These are phyloP conservation scores for Phylloscopus collybita DNA, from an alignment of 2,797 vertebrate genomes.

Conservation along the genomic window DNA sequence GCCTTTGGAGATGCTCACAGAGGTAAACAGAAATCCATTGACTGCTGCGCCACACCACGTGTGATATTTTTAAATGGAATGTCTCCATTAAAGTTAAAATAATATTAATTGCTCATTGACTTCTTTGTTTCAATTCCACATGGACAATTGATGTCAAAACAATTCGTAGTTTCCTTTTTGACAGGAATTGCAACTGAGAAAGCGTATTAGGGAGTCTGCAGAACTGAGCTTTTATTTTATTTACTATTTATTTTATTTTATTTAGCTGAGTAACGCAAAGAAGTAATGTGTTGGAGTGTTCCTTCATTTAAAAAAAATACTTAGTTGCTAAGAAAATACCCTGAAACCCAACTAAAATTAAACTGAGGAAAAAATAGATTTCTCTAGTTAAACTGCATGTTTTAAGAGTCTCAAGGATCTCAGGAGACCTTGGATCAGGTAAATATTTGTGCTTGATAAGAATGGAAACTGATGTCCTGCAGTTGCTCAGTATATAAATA, in stretches of 20 bases:
- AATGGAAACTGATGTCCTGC: slow-evolving; percentile 2
- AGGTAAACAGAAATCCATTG: background rate
- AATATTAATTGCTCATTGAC: background rate
- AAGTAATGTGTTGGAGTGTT: background rate
- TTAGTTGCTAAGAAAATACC: background rate
- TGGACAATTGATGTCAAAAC: background rate
- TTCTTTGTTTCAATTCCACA: slow-evolving; percentile 20
- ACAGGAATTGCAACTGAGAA: background rate
- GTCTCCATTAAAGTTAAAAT: slow-evolving; percentile 43
- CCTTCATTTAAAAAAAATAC: background rate
- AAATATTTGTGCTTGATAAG: slow-evolving; percentile 58
- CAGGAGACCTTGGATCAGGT: slow-evolving; percentile 46
- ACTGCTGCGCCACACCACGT: background rate
- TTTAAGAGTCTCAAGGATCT: background rate
- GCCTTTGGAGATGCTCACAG: background rate
- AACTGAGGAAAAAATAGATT: background rate
- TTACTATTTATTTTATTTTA: too few species aligned
- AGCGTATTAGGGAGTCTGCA: background rate
- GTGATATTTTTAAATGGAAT: background rate
- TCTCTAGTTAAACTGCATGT: background rate
- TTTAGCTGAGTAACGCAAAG: background rate
- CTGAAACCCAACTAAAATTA: background rate
- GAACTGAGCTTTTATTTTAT: background rate
- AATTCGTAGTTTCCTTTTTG: background rate
- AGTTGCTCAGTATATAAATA: slow-evolving; percentile 7